These are phyloP conservation scores for Cabera pusaria DNA, from an alignment of 2,888 invertebrate genomes.

Conservation along the genomic window DNA sequence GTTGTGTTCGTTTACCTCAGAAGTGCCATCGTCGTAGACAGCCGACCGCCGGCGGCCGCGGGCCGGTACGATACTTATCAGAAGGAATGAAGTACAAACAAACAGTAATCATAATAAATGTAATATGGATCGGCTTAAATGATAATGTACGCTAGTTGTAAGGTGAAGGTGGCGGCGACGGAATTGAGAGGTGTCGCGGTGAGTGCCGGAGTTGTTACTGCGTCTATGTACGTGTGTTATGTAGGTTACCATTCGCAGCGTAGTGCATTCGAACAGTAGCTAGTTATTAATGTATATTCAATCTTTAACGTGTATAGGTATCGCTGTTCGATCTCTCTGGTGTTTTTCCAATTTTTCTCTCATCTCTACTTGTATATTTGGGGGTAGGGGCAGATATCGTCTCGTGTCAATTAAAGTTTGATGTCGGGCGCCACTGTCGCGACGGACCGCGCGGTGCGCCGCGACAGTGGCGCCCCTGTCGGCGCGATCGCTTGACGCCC, in stretches of 20 bases:
- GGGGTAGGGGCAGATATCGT: slow-evolving; percentile 74
- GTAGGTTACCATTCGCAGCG: slow-evolving; percentile 67
- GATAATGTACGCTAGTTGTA: slow-evolving; percentile 63
- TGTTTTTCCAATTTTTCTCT: slow-evolving; percentile 63
- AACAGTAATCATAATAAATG: slow-evolving; percentile 63
- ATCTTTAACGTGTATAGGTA: slow-evolving; percentile 70
- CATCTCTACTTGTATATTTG: slow-evolving; percentile 62
- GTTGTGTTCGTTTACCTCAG: slow-evolving; percentile 72
- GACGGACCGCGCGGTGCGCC: slow-evolving; percentile 34
- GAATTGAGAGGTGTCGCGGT: slow-evolving; percentile 64
- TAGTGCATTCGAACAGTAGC: slow-evolving; percentile 67
- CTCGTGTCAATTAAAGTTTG: slow-evolving; percentile 74
- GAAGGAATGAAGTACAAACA: slow-evolving; percentile 71
- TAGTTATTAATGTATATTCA: slow-evolving; percentile 73
- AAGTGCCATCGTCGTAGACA: slow-evolving; percentile 63
- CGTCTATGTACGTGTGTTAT: slow-evolving; percentile 67
- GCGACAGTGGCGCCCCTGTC: slow-evolving; percentile 41
- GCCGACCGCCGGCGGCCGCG: no score
- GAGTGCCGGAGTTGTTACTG: slow-evolving; percentile 61
- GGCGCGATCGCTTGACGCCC: slow-evolving; percentile 51
- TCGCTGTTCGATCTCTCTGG: slow-evolving; percentile 70
- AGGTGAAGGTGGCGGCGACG: no score
- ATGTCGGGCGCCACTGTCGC: slow-evolving; percentile 44
- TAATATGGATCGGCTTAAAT: slow-evolving; percentile 71
- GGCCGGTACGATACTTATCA: slow-evolving; percentile 51